A percentile compares a stretch with the other conserved stretches of the same genome.
phyloP scores from a whole-genome alignment of 2,797 vertebrate species.

The Phataginus tetradactyla region DNA sequence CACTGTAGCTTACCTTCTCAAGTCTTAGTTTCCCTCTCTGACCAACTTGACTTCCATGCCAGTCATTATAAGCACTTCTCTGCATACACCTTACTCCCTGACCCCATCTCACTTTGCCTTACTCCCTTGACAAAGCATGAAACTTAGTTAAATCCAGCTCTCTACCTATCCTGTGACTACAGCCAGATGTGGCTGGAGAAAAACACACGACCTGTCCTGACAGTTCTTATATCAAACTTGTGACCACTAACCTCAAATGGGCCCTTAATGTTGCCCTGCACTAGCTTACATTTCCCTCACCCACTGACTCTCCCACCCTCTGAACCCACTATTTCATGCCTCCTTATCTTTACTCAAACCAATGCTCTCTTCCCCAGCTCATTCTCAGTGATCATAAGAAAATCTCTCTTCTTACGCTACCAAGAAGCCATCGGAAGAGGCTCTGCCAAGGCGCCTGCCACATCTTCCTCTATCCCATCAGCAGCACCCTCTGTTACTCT shows the following conservation, averaged over 20 bases:
- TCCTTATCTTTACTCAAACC: neutral
- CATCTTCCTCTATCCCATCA: neutral
- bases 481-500: neutral
- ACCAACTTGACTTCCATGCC: neutral
- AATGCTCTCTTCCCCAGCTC: neutral
- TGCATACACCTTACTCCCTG: neutral
- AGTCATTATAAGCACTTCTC: neutral
- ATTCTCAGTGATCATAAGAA: neutral
- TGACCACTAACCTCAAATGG: neutral
- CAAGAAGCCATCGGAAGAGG: neutral
- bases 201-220: neutral
- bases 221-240: neutral
- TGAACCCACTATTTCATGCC: neutral
- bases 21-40: neutral
- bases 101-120: neutral
- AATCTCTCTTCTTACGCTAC: neutral
- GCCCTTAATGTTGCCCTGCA: neutral
- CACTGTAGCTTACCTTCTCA: neutral
- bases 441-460: neutral
- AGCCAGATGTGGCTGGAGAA: neutral
- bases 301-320: neutral
- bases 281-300: neutral
- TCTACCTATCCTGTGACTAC: neutral
- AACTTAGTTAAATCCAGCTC: neutral
- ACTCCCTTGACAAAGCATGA: neutral